phyloP scores from a whole-genome alignment of 1,140 invertebrate species.

The Drosophila tristis region DNA sequence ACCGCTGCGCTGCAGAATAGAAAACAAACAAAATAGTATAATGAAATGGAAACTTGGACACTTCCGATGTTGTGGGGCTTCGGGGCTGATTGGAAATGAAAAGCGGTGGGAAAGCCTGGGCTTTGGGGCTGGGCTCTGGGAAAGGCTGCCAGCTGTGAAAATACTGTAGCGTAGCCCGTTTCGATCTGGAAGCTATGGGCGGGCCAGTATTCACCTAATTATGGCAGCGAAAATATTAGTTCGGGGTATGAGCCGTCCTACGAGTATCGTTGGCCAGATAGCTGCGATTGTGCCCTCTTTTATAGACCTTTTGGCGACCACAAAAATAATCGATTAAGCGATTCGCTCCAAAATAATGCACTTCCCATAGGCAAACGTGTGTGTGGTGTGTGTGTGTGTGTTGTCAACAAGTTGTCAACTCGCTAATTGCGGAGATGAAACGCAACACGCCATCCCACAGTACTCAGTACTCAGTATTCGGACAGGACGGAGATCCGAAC shows the following conservation, averaged over 20 bases:
- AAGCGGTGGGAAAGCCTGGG: conserved; percentile 18
- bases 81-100: conserved; percentile 58
- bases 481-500: conserved; percentile 14
- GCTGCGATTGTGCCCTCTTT: conserved; percentile 21
- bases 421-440: conserved; percentile 5
- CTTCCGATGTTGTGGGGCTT: conserved; percentile 71
- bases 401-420: conserved; percentile 35
- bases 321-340: conserved; percentile 4
- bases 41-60: conserved; percentile 53
- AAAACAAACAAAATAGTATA: conserved; percentile 35
- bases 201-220: conserved; percentile 40
- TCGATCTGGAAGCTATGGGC: conserved; percentile 23
- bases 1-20: conserved; percentile 25
- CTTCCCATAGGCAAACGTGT: conserved; percentile 1
- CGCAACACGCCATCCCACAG: neutral
- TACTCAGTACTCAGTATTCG: neutral
- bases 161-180: conserved; percentile 43
- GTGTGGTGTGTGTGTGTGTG: no score
- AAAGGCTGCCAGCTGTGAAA: conserved; percentile 66
- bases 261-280: no score
- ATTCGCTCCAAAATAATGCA: conserved; percentile 6
- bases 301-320: conserved; percentile 13
- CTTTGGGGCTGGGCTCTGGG: conserved; percentile 48
- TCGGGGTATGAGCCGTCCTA: conserved; percentile 10
- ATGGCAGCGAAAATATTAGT: conserved; percentile 53